These are phyloP conservation scores for Neoscelio sp. DNA, from an alignment of 2,888 invertebrate species.

Conservation along the genomic window DNA sequence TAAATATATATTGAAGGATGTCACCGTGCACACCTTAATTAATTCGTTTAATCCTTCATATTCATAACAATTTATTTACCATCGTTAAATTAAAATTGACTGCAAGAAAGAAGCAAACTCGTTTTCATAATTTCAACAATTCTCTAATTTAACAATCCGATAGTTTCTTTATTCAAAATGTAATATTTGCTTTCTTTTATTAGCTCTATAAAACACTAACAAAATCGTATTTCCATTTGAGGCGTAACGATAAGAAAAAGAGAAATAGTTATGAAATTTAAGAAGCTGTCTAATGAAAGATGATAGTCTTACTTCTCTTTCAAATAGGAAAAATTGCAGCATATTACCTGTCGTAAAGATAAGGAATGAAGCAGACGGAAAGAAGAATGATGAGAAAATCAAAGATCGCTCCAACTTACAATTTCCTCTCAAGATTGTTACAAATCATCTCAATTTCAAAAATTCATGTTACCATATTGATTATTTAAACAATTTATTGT, in stretches of 20 bases:
- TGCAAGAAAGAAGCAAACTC: too few species aligned
- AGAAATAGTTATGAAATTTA: slow-evolving; percentile 29
- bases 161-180: too few species aligned
- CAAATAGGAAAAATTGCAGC: slow-evolving; percentile 15
- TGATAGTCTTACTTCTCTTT: slow-evolving; percentile 18
- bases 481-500: too few species aligned
- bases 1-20: too few species aligned
- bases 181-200: too few species aligned
- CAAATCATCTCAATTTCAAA: not conserved
- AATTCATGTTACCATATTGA: too few species aligned
- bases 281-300: slow-evolving; percentile 26
- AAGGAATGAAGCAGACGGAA: slow-evolving; percentile 11
- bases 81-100: too few species aligned
- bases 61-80: too few species aligned
- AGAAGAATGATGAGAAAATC: slow-evolving; percentile 21
- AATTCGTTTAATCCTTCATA: too few species aligned
- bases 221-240: not conserved
- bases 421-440: slow-evolving; percentile 5
- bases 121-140: too few species aligned
- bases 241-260: slow-evolving; percentile 11
- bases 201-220: slow-evolving; percentile 1
- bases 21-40: too few species aligned
- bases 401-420: slow-evolving; percentile 4
- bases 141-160: too few species aligned
- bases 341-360: slow-evolving; percentile 11